Evolutionary conservation across 2,113 vertebrate species (phyloP).

Genomic region (Corythoichthys haematopterus): DNA sequence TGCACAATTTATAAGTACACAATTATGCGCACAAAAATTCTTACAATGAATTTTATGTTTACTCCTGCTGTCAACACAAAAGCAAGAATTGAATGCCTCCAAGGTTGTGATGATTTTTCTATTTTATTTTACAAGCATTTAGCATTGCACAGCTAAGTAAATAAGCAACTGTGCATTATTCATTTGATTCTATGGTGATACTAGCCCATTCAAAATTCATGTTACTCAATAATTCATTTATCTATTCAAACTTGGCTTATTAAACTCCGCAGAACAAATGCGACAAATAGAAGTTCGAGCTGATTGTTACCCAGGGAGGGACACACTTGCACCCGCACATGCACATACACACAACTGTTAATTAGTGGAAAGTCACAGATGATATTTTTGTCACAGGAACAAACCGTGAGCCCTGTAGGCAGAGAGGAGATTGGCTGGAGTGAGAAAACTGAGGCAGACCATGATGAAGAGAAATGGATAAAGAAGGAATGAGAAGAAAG

Average conservation of each 20-base stretch:
- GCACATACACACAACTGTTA: slow-evolving; percentile 25
- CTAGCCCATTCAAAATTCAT: slow-evolving; percentile 40
- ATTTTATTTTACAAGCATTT: slow-evolving; percentile 18
- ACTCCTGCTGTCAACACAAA: not conserved
- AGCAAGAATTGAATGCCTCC: not conserved
- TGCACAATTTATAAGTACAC: slow-evolving; percentile 43
- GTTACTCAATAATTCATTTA: slow-evolving; percentile 53
- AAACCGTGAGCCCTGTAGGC: slow-evolving; percentile 38
- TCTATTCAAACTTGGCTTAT: slow-evolving; percentile 54
- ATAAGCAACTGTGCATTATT: slow-evolving; percentile 35
- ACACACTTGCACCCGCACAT: slow-evolving; percentile 7
- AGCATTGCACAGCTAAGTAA: slow-evolving; percentile 19
- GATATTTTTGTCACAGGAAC: slow-evolving; percentile 63
- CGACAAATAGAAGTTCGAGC: slow-evolving; percentile 48
- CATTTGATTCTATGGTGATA: slow-evolving; percentile 32
- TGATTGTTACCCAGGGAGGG: slow-evolving; percentile 51
- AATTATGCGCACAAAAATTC: not conserved
- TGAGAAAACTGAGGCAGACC: slow-evolving; percentile 20
- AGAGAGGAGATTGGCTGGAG: slow-evolving; percentile 26
- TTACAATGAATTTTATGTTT: slow-evolving; percentile 3
- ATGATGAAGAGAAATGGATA: slow-evolving; percentile 13
- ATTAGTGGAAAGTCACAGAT: slow-evolving; percentile 51
- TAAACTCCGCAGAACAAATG: slow-evolving; percentile 49
- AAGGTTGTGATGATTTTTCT: slow-evolving; percentile 7
- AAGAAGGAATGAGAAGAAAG: slow-evolving; percentile 4